Conservation (phyloP, 1,140 invertebrate genomes). For the Nomia melanderi region DNA sequence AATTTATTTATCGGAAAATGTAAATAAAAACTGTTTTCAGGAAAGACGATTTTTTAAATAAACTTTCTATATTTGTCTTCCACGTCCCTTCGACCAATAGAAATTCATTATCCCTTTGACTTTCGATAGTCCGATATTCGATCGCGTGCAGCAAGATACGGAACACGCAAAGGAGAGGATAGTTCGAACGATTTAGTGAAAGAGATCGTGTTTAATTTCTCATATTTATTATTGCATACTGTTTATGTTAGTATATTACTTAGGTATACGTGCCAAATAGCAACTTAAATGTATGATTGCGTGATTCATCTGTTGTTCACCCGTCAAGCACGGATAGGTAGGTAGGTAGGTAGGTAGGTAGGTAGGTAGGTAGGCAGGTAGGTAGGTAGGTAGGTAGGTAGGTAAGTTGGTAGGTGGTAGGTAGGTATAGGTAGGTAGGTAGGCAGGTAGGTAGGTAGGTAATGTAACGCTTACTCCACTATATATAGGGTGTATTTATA, state of each 20-base stretch:
- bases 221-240: constrained; percentile 82
- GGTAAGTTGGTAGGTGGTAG: constrained; percentile 74
- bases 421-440: constrained; percentile 64
- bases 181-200: constrained; percentile 12
- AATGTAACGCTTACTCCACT: constrained; percentile 79
- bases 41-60: neutral
- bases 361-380: constrained; percentile 71
- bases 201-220: constrained; percentile 69
- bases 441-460: constrained; percentile 73
- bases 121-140: neutral
- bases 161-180: neutral
- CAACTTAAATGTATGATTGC: constrained; percentile 82
- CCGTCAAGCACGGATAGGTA: constrained; percentile 74
- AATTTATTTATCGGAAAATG: constrained; percentile 30
- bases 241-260: constrained; percentile 82
- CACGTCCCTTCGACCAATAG: neutral
- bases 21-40: constrained; percentile 43
- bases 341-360: constrained; percentile 60
- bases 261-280: constrained; percentile 81
- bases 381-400: constrained; percentile 64
- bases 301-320: constrained; percentile 80
- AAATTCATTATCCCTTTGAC: neutral
- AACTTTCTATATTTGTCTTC: neutral
- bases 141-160: constrained; percentile 2
- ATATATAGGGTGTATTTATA: constrained; percentile 81